These are phyloP conservation scores for Diarsia dahlii DNA, from an alignment of 2,888 invertebrate genomes.

Conservation along the genomic window DNA sequence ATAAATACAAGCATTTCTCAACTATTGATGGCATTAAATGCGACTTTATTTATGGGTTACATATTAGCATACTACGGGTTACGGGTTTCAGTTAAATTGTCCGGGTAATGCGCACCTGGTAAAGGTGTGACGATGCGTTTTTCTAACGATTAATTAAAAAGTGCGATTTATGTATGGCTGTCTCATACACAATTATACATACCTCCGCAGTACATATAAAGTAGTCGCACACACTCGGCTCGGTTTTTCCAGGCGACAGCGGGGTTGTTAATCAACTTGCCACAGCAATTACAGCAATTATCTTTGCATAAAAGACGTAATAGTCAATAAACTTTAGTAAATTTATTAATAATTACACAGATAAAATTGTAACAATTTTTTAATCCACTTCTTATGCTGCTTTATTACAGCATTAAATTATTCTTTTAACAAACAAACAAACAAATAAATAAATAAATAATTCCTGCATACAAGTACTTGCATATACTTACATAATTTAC, in stretches of 20 bases:
- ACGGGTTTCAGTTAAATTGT: constrained; percentile 65
- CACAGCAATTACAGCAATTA: constrained; percentile 58
- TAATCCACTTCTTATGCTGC: neutral
- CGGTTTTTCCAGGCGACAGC: constrained; percentile 44
- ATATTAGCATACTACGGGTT: constrained; percentile 70
- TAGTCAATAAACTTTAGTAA: constrained; percentile 48
- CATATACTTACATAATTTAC: neutral
- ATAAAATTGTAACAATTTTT: constrained; percentile 13
- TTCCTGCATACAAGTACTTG: neutral
- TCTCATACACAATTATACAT: constrained; percentile 1
- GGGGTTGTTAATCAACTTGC: constrained; percentile 48
- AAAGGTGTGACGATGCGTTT: constrained; percentile 64
- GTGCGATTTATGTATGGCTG: constrained; percentile 27
- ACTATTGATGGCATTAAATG: constrained; percentile 84
- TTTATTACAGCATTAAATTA: constrained; percentile 2
- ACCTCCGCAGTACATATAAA: constrained; percentile 25
- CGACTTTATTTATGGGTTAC: constrained; percentile 72
- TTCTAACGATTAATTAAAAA: constrained; percentile 44
- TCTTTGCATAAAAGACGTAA: constrained; percentile 48
- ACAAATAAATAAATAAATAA: neutral
- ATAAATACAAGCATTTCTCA: constrained; percentile 88
- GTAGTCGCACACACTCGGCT: constrained; percentile 12
- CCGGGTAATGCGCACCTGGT: constrained; percentile 68
- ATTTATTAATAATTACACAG: constrained; percentile 23
- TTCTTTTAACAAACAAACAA: neutral